A percentile compares a stretch with the other conserved stretches of the same genome.
Conservation (phyloP, 2,797 vertebrate genomes). For the Anableps anableps region DNA sequence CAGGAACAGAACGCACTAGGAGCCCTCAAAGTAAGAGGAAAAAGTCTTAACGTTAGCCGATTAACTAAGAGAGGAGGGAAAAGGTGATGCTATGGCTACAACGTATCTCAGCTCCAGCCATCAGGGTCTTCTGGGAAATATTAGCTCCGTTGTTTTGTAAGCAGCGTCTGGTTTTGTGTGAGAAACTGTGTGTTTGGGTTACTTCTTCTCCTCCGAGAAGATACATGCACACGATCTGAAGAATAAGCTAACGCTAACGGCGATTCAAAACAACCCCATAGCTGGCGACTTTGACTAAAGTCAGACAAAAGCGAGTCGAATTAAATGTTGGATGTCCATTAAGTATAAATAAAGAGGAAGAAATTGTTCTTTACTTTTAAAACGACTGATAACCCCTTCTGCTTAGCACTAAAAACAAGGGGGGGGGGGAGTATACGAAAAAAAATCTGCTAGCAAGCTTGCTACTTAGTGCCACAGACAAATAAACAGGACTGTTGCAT, state of each 20-base stretch:
- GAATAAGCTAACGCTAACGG: constrained; percentile 64
- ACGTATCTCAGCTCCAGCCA: constrained; percentile 16
- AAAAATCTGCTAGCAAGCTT: constrained; percentile 78
- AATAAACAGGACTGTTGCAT: constrained; percentile 80
- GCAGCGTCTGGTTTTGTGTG: constrained; percentile 27
- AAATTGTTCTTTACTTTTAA: constrained; percentile 61
- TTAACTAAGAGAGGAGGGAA: constrained; percentile 37
- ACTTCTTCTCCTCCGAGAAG: constrained; percentile 31
- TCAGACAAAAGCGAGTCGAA: constrained; percentile 6
- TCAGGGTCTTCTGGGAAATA: constrained; percentile 50
- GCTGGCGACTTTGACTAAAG: constrained; percentile 30
- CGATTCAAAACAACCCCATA: not conserved
- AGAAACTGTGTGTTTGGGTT: constrained; percentile 61
- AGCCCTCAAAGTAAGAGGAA: constrained; percentile 32
- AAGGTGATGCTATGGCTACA: constrained; percentile 49
- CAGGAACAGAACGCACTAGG: not conserved
- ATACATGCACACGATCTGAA: constrained; percentile 32
- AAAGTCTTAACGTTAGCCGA: constrained; percentile 39
- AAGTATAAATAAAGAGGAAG: constrained; percentile 20
- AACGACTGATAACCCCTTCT: constrained; percentile 35
- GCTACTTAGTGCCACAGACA: constrained; percentile 84
- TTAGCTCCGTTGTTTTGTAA: constrained; percentile 50
- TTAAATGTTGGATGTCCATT: not conserved
- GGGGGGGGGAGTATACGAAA: constrained; percentile 56
- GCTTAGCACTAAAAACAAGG: constrained; percentile 14